Conservation (phyloP, 2,113 vertebrate genomes). For the Oenanthe oenanthe region DNA sequence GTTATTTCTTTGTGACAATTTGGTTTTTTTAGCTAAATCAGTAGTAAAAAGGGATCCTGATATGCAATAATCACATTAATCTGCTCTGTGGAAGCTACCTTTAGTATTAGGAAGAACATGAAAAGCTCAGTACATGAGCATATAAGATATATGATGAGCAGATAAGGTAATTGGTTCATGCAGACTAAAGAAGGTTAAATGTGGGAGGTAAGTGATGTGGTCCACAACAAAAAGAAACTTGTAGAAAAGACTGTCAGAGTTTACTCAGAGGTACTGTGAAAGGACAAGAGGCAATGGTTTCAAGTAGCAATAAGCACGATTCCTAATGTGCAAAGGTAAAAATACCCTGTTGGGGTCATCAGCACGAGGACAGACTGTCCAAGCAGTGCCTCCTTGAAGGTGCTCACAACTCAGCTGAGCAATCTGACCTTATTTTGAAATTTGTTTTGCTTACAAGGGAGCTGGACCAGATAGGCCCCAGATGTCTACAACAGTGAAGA, state of each 20-base stretch:
- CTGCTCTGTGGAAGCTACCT: neutral
- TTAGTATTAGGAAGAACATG: neutral
- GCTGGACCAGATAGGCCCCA: neutral
- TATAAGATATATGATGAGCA: neutral
- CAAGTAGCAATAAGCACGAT: neutral
- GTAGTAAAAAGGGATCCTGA: neutral
- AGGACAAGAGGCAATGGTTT: neutral
- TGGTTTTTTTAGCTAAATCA: neutral
- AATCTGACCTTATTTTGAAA: neutral
- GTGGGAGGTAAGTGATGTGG: neutral
- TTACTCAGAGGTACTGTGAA: neutral
- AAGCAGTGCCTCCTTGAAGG: neutral
- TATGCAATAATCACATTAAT: neutral
- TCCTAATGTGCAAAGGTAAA: neutral
- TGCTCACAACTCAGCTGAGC: neutral
- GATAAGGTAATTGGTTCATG: neutral
- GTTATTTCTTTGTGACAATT: neutral
- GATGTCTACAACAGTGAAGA: neutral
- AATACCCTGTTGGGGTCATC: neutral
- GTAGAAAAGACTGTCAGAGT: neutral
- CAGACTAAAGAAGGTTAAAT: neutral
- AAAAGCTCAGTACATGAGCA: neutral
- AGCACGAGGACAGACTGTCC: neutral
- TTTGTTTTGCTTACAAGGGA: neutral
- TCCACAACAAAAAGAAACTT: neutral